Conservation (phyloP, 2,888 invertebrate species). For the Nomada hirtipes region DNA sequence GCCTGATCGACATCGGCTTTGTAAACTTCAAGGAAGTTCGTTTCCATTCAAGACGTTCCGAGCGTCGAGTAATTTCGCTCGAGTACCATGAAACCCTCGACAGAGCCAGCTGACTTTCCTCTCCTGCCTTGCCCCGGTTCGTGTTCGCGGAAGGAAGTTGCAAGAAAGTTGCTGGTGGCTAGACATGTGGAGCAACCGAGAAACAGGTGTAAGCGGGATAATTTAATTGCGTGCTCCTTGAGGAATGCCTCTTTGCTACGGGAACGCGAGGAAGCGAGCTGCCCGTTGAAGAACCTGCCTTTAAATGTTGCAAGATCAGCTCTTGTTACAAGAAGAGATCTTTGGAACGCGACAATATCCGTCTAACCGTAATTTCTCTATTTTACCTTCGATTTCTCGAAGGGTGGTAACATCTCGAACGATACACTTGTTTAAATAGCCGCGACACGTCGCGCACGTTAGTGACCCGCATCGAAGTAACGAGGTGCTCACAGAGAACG, state of each 20-base stretch:
- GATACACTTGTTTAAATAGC: conserved; percentile 35
- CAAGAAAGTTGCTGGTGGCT: conserved; percentile 55
- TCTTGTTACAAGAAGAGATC: background rate
- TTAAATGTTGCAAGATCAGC: conserved; percentile 50
- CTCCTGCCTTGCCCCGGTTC: conserved; percentile 4
- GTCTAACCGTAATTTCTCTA: background rate
- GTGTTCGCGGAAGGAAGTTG: conserved; percentile 31
- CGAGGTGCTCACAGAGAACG: conserved; percentile 24
- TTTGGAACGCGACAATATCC: conserved; percentile 15
- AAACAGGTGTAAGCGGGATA: conserved; percentile 56
- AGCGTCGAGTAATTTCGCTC: conserved; percentile 42
- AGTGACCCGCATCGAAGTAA: conserved; percentile 55
- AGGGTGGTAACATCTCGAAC: background rate
- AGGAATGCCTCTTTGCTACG: conserved; percentile 54
- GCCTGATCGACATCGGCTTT: conserved; percentile 55
- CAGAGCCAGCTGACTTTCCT: conserved; percentile 21
- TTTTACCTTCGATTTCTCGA: background rate
- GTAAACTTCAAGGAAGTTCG: conserved; percentile 55
- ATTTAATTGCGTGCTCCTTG: conserved; percentile 62
- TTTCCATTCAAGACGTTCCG: conserved; percentile 49
- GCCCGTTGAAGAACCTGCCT: conserved; percentile 35
- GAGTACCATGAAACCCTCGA: conserved; percentile 35
- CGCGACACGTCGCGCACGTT: conserved; percentile 49
- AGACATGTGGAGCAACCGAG: conserved; percentile 32
- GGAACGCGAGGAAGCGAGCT: conserved; percentile 13